Base-by-base conservation (phyloP, 2,888 invertebrate genomes). In the Ochropleura leucogaster region DNA sequence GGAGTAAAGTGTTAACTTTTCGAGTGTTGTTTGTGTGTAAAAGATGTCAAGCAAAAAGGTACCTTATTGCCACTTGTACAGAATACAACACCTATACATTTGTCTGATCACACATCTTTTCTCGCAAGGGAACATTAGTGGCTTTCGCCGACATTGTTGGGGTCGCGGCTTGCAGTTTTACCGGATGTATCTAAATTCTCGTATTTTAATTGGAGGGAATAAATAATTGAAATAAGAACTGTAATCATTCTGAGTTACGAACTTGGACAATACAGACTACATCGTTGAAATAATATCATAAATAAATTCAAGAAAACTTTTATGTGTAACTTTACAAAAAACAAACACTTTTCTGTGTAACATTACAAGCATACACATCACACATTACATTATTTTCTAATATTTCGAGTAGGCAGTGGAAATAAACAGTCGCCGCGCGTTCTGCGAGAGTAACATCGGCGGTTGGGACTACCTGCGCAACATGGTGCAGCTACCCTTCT, bases 401-500 rank as follows among this genome's bases (percentile, higher is more conserved):
- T 75, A 69, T 75, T 81, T 69, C 59, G 59, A 70, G 60, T 91
- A 98, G 98, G 98, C 99, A 18, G 98, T 99, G 67, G 99, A 99
- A 95, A 97, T 98, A 76, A 99, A 99, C 94, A 98, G 98, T 88
- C 97, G 98, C 20, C 97, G 98, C 42, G 97, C 99, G 51, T 98
- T 99, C 89, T 98, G 98, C 51, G 99, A 99, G 93, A 98, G 98
- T 81, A 98, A 98, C 93, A 99, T 99, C 86, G 99, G 99, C 77
- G 99, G 99, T 0, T 99, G 99, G 96, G 98, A 98, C 94, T 99
- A 99, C 92, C 96, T 99, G 67, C 97, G 99, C 82, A 99, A 99
- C 93, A 98, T 99, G 97, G 99, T 99, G 44, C 99, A 99, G 93
- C 97, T 99, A 89, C 99, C 99, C 0, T 99, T 99, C 95, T 99